A percentile compares a stretch with the other conserved stretches of the same genome.
Evolutionary conservation across 2,888 invertebrate species (phyloP).

Genomic region (Agriotes lineatus): DNA sequence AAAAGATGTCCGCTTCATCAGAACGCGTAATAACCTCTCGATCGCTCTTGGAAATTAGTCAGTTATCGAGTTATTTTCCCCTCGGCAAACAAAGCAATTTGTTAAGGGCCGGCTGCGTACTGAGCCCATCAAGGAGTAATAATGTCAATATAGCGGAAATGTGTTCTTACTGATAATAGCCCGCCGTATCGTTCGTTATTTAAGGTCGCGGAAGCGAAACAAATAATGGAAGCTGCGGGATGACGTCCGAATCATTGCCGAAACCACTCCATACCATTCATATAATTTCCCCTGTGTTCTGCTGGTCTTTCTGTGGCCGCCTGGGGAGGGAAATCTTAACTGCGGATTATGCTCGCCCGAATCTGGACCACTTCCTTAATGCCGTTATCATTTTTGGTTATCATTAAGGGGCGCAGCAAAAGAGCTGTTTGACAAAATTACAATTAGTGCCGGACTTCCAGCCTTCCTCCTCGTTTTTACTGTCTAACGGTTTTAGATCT

Average conservation of each 20-base stretch:
- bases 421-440: no score
- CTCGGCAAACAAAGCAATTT: conserved; percentile 34
- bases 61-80: conserved; percentile 10
- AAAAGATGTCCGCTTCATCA: no score
- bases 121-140: conserved; percentile 33
- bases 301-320: background rate
- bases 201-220: conserved; percentile 30
- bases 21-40: background rate
- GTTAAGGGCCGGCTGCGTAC: conserved; percentile 24
- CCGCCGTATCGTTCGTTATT: conserved; percentile 31
- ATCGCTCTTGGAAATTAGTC: background rate
- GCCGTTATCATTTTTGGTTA: no score
- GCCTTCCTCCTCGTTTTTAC: no score
- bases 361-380: no score
- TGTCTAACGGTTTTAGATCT: no score
- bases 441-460: no score
- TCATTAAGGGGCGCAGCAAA: no score
- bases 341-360: conserved; percentile 2
- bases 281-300: conserved; percentile 50
- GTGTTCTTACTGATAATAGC: conserved; percentile 36
- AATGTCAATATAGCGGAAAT: conserved; percentile 38
- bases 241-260: conserved; percentile 45
- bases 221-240: conserved; percentile 39
- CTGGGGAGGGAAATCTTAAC: conserved; percentile 13
- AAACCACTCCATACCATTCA: conserved; percentile 45